Percentiles rank a stretch among this genome's conserved stretches.
phyloP scores from a whole-genome alignment of 2,113 vertebrate species.

The Myotis lucifugus region DNA sequence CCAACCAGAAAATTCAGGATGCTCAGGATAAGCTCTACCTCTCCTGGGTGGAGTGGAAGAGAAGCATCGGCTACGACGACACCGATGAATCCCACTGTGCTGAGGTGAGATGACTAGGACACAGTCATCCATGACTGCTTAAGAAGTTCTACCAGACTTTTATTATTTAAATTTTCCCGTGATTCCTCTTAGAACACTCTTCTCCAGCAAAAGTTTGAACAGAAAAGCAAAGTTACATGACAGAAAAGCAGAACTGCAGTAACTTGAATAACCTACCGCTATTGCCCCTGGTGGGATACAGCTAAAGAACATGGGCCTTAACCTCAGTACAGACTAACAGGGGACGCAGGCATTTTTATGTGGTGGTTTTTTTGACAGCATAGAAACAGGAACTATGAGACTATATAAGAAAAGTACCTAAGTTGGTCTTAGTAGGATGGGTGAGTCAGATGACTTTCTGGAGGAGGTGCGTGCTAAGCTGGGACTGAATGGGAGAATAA shows the following conservation, averaged over 20 bases:
- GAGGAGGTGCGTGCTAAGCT: neutral
- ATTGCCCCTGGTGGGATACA: neutral
- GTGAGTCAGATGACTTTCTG: neutral
- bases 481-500: neutral
- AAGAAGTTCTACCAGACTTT: neutral
- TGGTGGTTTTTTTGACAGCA: neutral
- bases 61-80: slow-evolving; percentile 79
- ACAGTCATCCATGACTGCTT: fast-evolving
- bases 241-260: neutral
- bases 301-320: neutral
- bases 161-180: neutral
- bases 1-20: slow-evolving; percentile 89
- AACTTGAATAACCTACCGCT: neutral
- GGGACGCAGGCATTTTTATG: neutral
- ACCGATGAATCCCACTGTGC: slow-evolving; percentile 81
- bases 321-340: neutral
- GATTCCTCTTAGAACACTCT: neutral
- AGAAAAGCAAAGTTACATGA: neutral
- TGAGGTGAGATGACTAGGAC: slow-evolving; percentile 85
- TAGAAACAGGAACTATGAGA: neutral
- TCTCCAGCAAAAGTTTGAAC: neutral
- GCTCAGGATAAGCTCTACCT: slow-evolving; percentile 88
- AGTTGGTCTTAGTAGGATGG: neutral
- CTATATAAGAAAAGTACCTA: neutral
- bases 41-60: slow-evolving; percentile 89